phyloP scores from a whole-genome alignment of 2,888 invertebrate genomes.

The Clistopyga incitator region DNA sequence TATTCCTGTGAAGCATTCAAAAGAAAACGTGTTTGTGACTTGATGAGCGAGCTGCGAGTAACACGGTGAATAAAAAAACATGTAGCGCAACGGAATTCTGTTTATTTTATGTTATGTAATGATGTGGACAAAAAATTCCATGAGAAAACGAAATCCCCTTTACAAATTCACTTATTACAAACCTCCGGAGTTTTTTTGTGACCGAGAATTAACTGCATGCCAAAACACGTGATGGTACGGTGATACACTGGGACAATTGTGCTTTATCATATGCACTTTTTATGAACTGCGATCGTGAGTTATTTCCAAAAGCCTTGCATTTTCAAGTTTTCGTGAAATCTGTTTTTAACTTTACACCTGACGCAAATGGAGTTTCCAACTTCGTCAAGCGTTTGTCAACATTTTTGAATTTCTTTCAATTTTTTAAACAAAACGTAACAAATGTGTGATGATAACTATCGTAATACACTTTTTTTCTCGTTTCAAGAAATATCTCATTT shows the following conservation, averaged over 20 bases:
- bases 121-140: too few species aligned
- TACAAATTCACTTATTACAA: neutral
- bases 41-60: too few species aligned
- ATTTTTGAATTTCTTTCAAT: neutral
- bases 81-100: too few species aligned
- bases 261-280: conserved; percentile 8
- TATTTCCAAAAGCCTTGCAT: conserved; percentile 19
- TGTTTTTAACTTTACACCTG: neutral
- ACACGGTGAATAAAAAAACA: too few species aligned
- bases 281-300: neutral
- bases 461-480: neutral
- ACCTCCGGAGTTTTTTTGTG: neutral
- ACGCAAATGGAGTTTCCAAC: neutral
- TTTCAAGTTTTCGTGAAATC: neutral
- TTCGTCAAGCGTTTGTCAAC: neutral
- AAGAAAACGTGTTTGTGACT: too few species aligned
- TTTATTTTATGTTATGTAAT: too few species aligned
- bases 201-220: neutral
- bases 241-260: conserved; percentile 17
- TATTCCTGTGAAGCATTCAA: too few species aligned
- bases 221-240: conserved; percentile 3
- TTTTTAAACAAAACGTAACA: neutral
- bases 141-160: neutral
- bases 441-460: neutral
- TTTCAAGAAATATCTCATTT: too few species aligned